Conservation (phyloP, 2,113 vertebrate genomes). For the Limnothrissa miodon region DNA sequence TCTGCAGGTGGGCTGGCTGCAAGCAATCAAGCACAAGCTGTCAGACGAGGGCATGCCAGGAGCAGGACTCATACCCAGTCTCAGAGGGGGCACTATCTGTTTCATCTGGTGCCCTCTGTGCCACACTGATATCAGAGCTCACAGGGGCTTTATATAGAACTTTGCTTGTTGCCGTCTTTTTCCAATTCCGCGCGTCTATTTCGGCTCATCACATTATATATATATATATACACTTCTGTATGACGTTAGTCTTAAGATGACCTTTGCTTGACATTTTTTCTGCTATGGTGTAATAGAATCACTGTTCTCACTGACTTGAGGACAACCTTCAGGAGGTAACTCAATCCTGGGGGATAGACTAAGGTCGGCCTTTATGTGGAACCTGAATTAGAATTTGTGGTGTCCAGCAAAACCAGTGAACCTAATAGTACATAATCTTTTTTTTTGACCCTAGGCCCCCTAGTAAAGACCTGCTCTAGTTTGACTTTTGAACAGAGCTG, state of each 20-base stretch:
- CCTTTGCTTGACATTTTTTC: constrained; percentile 12
- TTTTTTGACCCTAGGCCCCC: background rate
- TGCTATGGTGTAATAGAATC: background rate
- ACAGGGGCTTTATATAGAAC: constrained; percentile 45
- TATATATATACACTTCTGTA: background rate
- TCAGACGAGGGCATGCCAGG: constrained; percentile 43
- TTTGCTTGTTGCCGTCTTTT: constrained; percentile 1
- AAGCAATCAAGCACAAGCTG: constrained; percentile 51
- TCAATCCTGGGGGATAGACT: background rate
- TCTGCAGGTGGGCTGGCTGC: constrained; percentile 51
- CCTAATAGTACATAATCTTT: background rate
- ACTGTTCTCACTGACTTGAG: background rate
- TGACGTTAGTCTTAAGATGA: background rate
- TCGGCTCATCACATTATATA: background rate
- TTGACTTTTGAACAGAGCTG: constrained; percentile 3
- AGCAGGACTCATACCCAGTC: constrained; percentile 29
- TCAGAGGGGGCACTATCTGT: constrained; percentile 23
- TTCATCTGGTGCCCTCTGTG: constrained; percentile 41
- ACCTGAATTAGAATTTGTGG: background rate
- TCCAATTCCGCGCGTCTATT: background rate
- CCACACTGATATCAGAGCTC: constrained; percentile 47
- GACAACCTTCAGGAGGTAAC: background rate
- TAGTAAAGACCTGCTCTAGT: background rate
- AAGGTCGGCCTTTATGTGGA: background rate
- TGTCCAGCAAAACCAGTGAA: constrained; percentile 12